Percentiles rank a stretch among this genome's conserved stretches.
Evolutionary conservation across 1,140 invertebrate genomes (phyloP).

Genomic region (Hyles euphorbiae): DNA sequence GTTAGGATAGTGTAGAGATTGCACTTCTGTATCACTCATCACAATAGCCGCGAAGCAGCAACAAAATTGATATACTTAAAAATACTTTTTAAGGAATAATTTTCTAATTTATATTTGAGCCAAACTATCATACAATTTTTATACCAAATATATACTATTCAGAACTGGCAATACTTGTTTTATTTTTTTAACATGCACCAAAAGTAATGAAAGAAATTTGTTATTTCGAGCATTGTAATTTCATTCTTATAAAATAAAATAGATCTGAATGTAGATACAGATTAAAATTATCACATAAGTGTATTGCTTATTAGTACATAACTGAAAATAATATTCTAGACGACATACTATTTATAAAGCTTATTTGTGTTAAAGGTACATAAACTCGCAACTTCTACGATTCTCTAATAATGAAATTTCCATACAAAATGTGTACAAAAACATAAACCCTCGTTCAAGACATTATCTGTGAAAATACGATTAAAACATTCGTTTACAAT

Average conservation of each 20-base stretch:
- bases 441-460: too few species aligned
- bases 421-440: too few species aligned
- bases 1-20: too few species aligned
- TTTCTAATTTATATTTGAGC: constrained; percentile 44
- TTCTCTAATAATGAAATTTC: background rate
- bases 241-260: constrained; percentile 26
- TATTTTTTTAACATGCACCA: constrained; percentile 13
- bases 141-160: constrained; percentile 67
- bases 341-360: too few species aligned
- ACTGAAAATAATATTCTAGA: too few species aligned
- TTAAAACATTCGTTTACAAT: too few species aligned
- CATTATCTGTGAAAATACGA: too few species aligned
- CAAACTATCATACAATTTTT: constrained; percentile 52
- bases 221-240: constrained; percentile 46
- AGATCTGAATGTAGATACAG: too few species aligned
- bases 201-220: constrained; percentile 16
- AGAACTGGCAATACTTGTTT: constrained; percentile 25
- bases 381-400: background rate
- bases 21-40: too few species aligned
- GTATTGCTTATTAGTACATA: too few species aligned
- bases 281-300: background rate
- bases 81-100: constrained; percentile 17
- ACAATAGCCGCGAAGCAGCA: too few species aligned
- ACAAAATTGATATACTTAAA: background rate
- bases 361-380: too few species aligned